These are phyloP conservation scores for Drosophila ogumai DNA, from an alignment of 1,140 invertebrate genomes.

Conservation along the genomic window DNA sequence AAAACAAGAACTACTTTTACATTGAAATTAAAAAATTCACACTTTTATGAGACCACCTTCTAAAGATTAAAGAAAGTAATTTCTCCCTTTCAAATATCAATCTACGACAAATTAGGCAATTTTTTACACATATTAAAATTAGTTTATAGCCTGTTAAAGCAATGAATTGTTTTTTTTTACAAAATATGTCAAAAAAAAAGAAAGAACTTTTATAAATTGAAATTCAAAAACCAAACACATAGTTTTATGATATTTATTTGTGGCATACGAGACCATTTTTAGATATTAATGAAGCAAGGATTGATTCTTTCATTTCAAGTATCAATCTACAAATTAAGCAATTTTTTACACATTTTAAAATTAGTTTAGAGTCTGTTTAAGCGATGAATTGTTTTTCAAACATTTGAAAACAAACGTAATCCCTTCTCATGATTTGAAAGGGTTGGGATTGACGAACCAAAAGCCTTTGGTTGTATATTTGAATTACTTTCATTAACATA, in stretches of 20 bases:
- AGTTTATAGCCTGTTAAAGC: too few species aligned
- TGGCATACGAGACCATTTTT: neutral
- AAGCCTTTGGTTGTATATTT: conserved; percentile 5
- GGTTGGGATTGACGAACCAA: neutral
- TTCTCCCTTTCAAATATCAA: too few species aligned
- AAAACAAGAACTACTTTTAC: too few species aligned
- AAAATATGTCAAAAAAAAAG: too few species aligned
- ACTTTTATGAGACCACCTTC: too few species aligned
- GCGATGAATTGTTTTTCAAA: neutral
- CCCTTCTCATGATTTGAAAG: too few species aligned
- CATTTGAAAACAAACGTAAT: neutral
- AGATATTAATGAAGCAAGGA: neutral
- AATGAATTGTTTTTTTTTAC: too few species aligned
- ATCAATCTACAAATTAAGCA: neutral
- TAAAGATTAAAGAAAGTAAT: too few species aligned
- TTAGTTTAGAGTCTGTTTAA: neutral
- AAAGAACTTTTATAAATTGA: neutral
- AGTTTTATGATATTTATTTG: neutral
- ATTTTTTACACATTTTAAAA: neutral
- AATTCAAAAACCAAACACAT: neutral
- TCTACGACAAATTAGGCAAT: too few species aligned
- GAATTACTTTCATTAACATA: conserved; percentile 27
- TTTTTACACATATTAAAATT: too few species aligned
- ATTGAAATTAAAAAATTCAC: too few species aligned
- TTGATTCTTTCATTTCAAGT: neutral